These are phyloP conservation scores for Teinopalpus imperialis DNA, from an alignment of 2,888 invertebrate species.

Conservation along the genomic window DNA sequence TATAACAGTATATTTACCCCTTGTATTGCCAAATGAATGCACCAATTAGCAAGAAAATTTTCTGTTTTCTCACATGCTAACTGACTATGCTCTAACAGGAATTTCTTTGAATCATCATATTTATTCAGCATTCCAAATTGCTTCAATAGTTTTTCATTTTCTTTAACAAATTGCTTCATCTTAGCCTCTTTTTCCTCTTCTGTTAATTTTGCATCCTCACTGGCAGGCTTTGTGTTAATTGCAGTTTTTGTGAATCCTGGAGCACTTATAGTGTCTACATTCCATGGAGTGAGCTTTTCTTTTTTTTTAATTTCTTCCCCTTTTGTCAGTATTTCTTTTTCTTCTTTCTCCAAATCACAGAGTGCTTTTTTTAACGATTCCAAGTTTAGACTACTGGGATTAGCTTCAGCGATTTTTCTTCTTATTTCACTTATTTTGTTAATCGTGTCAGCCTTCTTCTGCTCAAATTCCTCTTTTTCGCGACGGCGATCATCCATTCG, in stretches of 20 bases:
- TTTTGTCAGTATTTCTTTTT: constrained; percentile 83
- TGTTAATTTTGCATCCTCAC: constrained; percentile 87
- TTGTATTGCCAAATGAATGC: constrained; percentile 98
- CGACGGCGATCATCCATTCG: constrained; percentile 90
- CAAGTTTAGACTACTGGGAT: constrained; percentile 59
- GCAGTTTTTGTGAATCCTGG: constrained; percentile 98
- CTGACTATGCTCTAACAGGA: constrained; percentile 88
- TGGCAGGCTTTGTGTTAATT: constrained; percentile 88
- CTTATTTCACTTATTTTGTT: constrained; percentile 84
- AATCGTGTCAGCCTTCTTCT: constrained; percentile 83
- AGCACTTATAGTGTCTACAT: constrained; percentile 98
- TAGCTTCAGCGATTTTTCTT: constrained; percentile 84
- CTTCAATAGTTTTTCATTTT: constrained; percentile 93
- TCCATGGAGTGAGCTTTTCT: constrained; percentile 95
- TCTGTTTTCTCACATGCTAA: constrained; percentile 98
- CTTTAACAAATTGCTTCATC: constrained; percentile 94
- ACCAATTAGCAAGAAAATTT: constrained; percentile 99
- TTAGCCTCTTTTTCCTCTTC: constrained; percentile 93
- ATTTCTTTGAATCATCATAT: constrained; percentile 96
- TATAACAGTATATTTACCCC: no score
- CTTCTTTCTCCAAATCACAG: constrained; percentile 86
- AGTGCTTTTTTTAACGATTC: constrained; percentile 79
- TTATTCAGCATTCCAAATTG: constrained; percentile 95
- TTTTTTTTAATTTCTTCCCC: constrained; percentile 91
- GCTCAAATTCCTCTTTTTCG: constrained; percentile 85